phyloP scores from a whole-genome alignment of 37 sponge, comb jelly and placozoan genomes.

The Beroe forskalii region DNA sequence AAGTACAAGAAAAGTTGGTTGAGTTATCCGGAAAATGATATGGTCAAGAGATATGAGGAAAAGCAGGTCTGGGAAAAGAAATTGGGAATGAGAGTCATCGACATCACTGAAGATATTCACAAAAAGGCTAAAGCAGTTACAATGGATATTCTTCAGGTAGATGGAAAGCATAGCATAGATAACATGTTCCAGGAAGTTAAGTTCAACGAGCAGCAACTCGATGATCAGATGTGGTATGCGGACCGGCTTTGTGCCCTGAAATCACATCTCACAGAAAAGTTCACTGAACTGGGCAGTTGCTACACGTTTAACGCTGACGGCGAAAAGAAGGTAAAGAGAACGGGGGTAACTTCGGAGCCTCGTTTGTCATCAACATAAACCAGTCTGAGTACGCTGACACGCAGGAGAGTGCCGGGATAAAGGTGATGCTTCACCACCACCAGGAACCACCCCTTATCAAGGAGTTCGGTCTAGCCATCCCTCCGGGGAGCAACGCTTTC shows the following conservation, averaged over 20 bases:
- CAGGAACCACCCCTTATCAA: conserved; percentile 36
- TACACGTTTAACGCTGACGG: conserved; percentile 47
- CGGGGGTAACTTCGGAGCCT: conserved; percentile 24
- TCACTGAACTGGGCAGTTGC: conserved; percentile 6
- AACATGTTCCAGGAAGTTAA: conserved; percentile 20
- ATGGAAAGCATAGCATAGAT: neutral
- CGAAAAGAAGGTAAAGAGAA: neutral
- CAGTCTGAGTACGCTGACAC: conserved; percentile 30
- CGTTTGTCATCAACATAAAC: conserved; percentile 9
- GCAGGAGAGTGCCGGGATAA: conserved; percentile 40
- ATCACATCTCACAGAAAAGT: neutral
- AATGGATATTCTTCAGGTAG: neutral
- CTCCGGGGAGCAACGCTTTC: conserved; percentile 16
- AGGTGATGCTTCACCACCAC: conserved; percentile 24
- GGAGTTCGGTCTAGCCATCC: conserved; percentile 36
- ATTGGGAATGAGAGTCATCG: neutral
- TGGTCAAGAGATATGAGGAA: neutral
- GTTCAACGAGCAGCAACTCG: neutral
- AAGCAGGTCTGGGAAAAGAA: neutral
- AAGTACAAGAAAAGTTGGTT: conserved; percentile 32
- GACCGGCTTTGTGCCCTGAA: neutral
- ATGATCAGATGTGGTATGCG: too few species aligned
- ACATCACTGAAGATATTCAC: neutral
- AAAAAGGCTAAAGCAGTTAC: neutral
- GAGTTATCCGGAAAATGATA: neutral